Conservation (phyloP, 2,888 invertebrate genomes). For the Homarus gammarus region DNA sequence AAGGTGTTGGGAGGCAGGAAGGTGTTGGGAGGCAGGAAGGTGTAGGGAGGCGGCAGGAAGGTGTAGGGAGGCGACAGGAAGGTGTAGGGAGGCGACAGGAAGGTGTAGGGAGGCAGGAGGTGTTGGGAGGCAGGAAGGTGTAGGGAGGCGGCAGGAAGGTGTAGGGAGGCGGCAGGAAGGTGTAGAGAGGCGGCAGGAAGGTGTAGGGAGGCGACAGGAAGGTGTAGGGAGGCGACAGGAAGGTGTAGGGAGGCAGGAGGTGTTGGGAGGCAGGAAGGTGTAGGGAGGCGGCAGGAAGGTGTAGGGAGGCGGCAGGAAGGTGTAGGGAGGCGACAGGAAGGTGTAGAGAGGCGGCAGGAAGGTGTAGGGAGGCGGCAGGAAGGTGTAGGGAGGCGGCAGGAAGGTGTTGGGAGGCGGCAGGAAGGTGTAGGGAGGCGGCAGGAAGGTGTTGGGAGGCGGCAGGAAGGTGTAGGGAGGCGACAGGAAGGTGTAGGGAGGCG, state of each 20-base stretch:
- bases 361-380: background rate
- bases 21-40: background rate
- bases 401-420: background rate
- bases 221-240: background rate
- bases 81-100: background rate
- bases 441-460: no score
- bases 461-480: background rate
- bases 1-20: background rate
- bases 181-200: background rate
- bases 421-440: background rate
- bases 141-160: background rate
- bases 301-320: background rate
- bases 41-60: background rate
- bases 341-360: background rate
- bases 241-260: background rate
- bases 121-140: background rate
- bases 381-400: background rate
- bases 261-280: background rate
- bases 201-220: background rate
- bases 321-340: no score
- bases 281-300: background rate
- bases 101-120: no score
- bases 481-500: background rate
- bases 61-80: no score
- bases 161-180: background rate